Evolutionary conservation across 2,113 vertebrate species (phyloP).

Genomic region (Garra rufa): DNA sequence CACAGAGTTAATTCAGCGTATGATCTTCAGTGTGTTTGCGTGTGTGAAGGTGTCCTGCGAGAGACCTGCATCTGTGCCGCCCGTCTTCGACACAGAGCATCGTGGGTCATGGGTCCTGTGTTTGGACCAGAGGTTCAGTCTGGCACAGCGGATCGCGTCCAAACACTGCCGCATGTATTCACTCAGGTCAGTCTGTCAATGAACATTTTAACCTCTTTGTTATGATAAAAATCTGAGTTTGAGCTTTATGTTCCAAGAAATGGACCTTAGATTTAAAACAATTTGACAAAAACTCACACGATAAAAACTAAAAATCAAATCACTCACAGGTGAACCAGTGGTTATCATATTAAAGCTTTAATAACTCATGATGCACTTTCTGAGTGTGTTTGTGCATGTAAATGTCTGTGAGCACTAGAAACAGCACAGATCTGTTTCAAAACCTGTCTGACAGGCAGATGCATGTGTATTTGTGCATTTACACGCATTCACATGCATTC

Average conservation of each 20-base stretch:
- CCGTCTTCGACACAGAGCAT: conserved; percentile 1
- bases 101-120: conserved; percentile 79
- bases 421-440: too few relatives aligned
- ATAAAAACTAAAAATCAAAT: too few relatives aligned
- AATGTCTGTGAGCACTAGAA: neutral
- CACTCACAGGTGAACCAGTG: too few relatives aligned
- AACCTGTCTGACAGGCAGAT: too few relatives aligned
- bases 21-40: conserved; percentile 11
- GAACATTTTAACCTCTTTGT: too few relatives aligned
- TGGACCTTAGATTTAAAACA: too few relatives aligned
- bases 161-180: conserved; percentile 85
- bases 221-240: too few relatives aligned
- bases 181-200: conserved; percentile 81
- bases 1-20: neutral
- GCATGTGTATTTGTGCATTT: neutral
- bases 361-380: too few relatives aligned
- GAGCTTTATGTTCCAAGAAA: too few relatives aligned
- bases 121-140: conserved; percentile 81
- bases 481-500: too few relatives aligned
- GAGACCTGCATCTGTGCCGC: neutral
- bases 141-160: conserved; percentile 76
- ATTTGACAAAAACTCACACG: too few relatives aligned
- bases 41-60: conserved; percentile 77
- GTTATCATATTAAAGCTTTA: too few relatives aligned
- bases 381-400: neutral